These are phyloP conservation scores for Haemorhous mexicanus DNA, from an alignment of 2,113 vertebrate genomes.

Conservation along the genomic window DNA sequence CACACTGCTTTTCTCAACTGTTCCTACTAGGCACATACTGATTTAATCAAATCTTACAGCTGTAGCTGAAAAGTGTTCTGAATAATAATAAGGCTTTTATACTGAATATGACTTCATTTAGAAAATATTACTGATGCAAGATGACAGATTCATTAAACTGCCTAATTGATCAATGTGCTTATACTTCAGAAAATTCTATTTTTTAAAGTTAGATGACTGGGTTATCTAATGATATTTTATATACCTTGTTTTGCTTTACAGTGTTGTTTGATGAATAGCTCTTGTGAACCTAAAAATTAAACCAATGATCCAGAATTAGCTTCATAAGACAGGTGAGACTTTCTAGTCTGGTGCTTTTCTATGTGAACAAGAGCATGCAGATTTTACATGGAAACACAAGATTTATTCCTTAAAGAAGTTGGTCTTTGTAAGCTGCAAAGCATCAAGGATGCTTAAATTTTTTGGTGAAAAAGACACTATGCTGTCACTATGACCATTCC, in stretches of 20 bases:
- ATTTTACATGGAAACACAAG: background rate
- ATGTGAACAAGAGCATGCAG: background rate
- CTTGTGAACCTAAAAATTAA: conserved; percentile 28
- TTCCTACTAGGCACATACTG: conserved; percentile 50
- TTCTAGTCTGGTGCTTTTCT: background rate
- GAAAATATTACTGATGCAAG: conserved; percentile 56
- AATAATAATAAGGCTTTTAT: conserved; percentile 68
- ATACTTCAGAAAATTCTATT: conserved; percentile 8
- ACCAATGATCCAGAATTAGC: background rate
- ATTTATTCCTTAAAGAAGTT: background rate
- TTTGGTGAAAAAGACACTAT: background rate
- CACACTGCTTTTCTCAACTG: conserved; percentile 40
- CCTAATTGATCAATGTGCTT: conserved; percentile 44
- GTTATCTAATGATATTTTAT: conserved; percentile 25
- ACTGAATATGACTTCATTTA: conserved; percentile 60
- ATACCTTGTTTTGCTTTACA: conserved; percentile 14
- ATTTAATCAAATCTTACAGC: conserved; percentile 69
- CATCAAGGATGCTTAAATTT: background rate
- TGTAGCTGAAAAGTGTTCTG: conserved; percentile 42
- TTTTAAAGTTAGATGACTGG: background rate
- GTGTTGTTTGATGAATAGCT: background rate
- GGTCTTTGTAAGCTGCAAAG: background rate
- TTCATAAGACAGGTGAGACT: background rate
- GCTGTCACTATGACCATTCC: background rate
- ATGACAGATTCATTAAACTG: conserved; percentile 65